Evolutionary conservation across 2,113 vertebrate genomes (phyloP).

Genomic region (Ariopsis seemanni): DNA sequence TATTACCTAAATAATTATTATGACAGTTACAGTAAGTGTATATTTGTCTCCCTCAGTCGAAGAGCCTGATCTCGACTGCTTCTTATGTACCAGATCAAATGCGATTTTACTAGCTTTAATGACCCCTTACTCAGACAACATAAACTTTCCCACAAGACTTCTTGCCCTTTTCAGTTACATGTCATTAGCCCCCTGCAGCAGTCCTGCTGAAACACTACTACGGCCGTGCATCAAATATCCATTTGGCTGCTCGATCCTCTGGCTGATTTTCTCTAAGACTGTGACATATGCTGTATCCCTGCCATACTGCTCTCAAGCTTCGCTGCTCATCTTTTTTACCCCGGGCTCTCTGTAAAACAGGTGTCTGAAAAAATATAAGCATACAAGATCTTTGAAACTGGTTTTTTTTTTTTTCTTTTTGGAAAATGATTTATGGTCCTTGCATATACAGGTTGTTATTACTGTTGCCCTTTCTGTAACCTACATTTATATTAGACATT

Average conservation of each 20-base stretch:
- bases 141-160: slow-evolving; percentile 27
- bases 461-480: neutral
- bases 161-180: neutral
- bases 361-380: slow-evolving; percentile 51
- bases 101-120: neutral
- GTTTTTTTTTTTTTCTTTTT: neutral
- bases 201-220: slow-evolving; percentile 19
- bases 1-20: neutral
- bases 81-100: slow-evolving; percentile 39
- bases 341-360: slow-evolving; percentile 48
- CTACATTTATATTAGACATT: neutral
- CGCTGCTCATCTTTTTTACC: slow-evolving; percentile 43
- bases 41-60: slow-evolving; percentile 45
- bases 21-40: neutral
- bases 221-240: slow-evolving; percentile 51
- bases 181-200: slow-evolving; percentile 17
- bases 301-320: slow-evolving; percentile 46
- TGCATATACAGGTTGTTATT: neutral
- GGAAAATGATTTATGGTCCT: neutral
- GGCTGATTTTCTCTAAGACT: slow-evolving; percentile 50
- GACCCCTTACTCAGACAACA: slow-evolving; percentile 8
- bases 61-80: slow-evolving; percentile 36
- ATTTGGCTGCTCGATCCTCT: slow-evolving; percentile 56
- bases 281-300: slow-evolving; percentile 49
- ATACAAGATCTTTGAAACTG: neutral